Percentiles rank a stretch among this genome's conserved stretches.
Evolutionary conservation across 1,140 invertebrate genomes (phyloP).

Genomic region (Mamestra configurata): DNA sequence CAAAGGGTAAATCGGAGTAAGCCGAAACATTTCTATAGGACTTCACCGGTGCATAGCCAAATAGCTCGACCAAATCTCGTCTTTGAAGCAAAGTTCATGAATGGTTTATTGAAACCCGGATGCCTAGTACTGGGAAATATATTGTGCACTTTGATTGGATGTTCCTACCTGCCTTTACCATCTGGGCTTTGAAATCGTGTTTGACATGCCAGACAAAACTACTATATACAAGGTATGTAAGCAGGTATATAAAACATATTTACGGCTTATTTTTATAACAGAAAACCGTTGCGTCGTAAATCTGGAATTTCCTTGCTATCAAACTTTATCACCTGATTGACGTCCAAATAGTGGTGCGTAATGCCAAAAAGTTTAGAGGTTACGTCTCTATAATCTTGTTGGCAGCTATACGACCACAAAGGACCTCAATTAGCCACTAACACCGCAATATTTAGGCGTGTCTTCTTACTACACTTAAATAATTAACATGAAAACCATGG

Average conservation of each 20-base stretch:
- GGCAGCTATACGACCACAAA: neutral
- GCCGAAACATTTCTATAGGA: neutral
- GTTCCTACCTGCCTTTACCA: no score
- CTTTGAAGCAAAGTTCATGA: neutral
- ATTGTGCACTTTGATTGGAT: neutral
- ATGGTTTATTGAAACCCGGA: neutral
- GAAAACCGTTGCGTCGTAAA: conserved; percentile 27
- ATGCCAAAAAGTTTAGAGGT: neutral
- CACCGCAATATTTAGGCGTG: neutral
- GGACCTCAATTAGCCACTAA: neutral
- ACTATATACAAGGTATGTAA: neutral
- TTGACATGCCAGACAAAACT: neutral
- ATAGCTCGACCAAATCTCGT: neutral
- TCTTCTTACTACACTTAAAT: no score
- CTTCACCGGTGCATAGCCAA: neutral
- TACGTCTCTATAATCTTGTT: neutral
- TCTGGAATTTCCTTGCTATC: conserved; percentile 29
- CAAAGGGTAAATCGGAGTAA: neutral
- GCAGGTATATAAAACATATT: conserved; percentile 17
- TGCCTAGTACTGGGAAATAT: neutral
- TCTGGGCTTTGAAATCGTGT: neutral
- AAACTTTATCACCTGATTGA: conserved; percentile 39
- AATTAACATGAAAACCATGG: no score
- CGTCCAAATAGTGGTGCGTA: conserved; percentile 19
- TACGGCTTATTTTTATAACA: conserved; percentile 30